A percentile compares a stretch with the other conserved stretches of the same genome.
These are phyloP conservation scores for Protobothrops flavoviridis DNA, from an alignment of 2,113 vertebrate species.

Conservation along the genomic window DNA sequence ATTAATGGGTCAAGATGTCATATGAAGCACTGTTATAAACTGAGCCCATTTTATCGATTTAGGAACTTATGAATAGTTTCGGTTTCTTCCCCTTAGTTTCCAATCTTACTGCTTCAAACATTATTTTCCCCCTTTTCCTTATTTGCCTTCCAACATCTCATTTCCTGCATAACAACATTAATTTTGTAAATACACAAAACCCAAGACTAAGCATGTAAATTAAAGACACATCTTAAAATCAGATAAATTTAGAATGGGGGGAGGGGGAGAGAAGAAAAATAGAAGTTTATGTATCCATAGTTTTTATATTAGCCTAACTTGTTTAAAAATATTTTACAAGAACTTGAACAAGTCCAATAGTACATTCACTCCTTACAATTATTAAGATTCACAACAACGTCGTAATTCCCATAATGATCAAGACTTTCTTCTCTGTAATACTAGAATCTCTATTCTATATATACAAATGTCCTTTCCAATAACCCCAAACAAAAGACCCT, in stretches of 20 bases:
- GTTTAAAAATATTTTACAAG: not conserved
- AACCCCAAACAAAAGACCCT: not conserved
- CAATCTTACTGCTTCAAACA: not conserved
- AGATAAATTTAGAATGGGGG: not conserved
- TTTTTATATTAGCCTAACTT: not conserved
- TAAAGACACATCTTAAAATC: not conserved
- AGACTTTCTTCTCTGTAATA: constrained; percentile 1
- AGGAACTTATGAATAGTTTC: not conserved
- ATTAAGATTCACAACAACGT: not conserved
- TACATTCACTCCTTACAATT: not conserved
- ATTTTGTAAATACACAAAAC: not conserved
- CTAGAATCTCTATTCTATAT: not conserved
- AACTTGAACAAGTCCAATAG: not conserved
- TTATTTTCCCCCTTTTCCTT: not conserved
- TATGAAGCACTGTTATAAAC: not conserved
- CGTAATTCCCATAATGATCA: not conserved
- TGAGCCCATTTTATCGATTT: not conserved
- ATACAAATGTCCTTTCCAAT: not conserved
- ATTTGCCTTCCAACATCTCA: not conserved
- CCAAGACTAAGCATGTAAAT: not conserved
- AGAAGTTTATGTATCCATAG: not conserved
- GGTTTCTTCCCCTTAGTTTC: not conserved
- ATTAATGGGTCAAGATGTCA: not conserved
- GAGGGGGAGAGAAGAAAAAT: not conserved
- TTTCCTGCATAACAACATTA: not conserved